These are phyloP conservation scores for Tetrax tetrax DNA, from an alignment of 2,113 vertebrate species.

Conservation along the genomic window DNA sequence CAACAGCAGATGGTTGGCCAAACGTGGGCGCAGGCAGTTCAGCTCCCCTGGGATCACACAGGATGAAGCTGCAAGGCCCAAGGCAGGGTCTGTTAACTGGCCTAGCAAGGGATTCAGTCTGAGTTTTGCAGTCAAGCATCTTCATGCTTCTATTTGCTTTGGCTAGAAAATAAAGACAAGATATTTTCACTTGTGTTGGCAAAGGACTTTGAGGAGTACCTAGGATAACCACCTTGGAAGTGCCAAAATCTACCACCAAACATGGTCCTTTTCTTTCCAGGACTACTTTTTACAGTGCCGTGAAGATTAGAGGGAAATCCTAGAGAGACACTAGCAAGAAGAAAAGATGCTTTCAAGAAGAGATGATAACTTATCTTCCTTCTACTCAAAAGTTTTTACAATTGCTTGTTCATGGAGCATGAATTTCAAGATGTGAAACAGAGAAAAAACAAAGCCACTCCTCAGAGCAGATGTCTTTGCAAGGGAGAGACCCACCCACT, in stretches of 20 bases:
- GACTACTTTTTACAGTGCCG: neutral
- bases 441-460: neutral
- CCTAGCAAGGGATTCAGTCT: neutral
- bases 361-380: accelerated
- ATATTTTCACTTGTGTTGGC: neutral
- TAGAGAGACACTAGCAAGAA: neutral
- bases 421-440: neutral
- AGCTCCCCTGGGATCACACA: neutral
- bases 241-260: neutral
- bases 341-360: neutral
- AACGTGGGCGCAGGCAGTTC: neutral
- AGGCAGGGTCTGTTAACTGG: neutral
- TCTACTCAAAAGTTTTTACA: neutral
- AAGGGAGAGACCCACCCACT: neutral
- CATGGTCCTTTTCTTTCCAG: neutral
- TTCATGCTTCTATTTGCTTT: neutral
- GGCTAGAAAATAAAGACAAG: neutral
- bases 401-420: neutral
- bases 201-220: neutral
- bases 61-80: neutral
- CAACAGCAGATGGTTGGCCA: neutral
- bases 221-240: neutral
- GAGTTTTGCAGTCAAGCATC: neutral
- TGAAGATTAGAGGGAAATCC: neutral
- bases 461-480: neutral